Conservation (phyloP, 2,797 vertebrate genomes). For the Amazona ochrocephala region DNA sequence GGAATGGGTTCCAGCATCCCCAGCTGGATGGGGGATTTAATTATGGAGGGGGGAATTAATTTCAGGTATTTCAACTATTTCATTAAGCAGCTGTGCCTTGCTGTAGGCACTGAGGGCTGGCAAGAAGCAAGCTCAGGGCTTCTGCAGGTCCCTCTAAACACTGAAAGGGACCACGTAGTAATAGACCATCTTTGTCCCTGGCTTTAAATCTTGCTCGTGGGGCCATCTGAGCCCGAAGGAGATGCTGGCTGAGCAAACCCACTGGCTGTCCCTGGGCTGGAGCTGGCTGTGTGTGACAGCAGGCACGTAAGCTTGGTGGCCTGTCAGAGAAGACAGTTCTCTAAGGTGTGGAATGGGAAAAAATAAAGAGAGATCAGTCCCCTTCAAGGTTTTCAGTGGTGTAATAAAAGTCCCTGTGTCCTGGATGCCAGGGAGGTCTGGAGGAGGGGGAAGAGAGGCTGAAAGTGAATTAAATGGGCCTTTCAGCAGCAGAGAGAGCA, state of each 20-base stretch:
- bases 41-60: background rate
- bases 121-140: background rate
- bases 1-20: background rate
- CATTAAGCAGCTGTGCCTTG: background rate
- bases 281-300: background rate
- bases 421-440: conserved; percentile 52
- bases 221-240: background rate
- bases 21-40: background rate
- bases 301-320: conserved; percentile 7
- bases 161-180: background rate
- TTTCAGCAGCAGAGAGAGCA: conserved; percentile 50
- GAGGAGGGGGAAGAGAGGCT: background rate
- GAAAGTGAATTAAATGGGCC: conserved; percentile 53
- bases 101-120: background rate
- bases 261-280: background rate
- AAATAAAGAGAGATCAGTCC: background rate
- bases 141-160: background rate
- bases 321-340: background rate
- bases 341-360: background rate
- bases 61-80: conserved; percentile 11
- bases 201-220: background rate
- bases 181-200: background rate
- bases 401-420: conserved; percentile 58
- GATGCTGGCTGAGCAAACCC: background rate
- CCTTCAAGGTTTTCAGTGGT: conserved; percentile 6